phyloP scores from a whole-genome alignment of 2,888 invertebrate genomes.

The Helicoverpa assulta region DNA sequence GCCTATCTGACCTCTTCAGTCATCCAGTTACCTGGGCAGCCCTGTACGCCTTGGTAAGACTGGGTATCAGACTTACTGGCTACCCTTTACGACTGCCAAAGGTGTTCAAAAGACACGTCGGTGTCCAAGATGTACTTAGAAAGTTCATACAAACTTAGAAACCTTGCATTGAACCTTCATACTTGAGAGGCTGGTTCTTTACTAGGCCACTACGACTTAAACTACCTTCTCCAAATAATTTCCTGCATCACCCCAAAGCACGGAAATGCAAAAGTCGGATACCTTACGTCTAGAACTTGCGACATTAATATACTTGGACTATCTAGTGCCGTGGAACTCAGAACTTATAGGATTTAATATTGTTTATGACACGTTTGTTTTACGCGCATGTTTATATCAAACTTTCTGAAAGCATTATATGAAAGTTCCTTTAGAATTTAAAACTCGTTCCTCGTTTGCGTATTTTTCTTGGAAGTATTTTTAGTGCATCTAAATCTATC shows the following conservation, averaged over 20 bases:
- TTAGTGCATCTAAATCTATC: conserved; percentile 3
- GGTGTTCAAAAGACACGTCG: no score
- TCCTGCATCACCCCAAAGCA: conserved; percentile 51
- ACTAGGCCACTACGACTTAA: no score
- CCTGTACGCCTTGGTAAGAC: no score
- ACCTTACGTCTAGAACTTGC: conserved; percentile 78
- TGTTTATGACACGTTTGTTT: conserved; percentile 87
- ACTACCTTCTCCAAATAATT: conserved; percentile 41
- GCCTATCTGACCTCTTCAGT: no score
- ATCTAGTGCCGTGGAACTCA: conserved; percentile 62
- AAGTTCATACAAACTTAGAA: no score
- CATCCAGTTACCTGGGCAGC: no score
- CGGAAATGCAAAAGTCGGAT: conserved; percentile 81
- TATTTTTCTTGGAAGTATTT: conserved; percentile 50
- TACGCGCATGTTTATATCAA: conserved; percentile 80
- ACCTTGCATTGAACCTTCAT: no score
- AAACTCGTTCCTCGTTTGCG: conserved; percentile 48
- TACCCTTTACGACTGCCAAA: no score
- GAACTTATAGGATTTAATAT: conserved; percentile 82
- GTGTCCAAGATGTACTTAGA: no score
- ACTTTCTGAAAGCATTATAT: conserved; percentile 73
- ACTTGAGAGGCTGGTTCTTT: no score
- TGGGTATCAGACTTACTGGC: no score
- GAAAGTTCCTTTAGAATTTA: conserved; percentile 57
- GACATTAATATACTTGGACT: conserved; percentile 78